Conservation (phyloP, 2,797 vertebrate species). For the Characodon lateralis region DNA sequence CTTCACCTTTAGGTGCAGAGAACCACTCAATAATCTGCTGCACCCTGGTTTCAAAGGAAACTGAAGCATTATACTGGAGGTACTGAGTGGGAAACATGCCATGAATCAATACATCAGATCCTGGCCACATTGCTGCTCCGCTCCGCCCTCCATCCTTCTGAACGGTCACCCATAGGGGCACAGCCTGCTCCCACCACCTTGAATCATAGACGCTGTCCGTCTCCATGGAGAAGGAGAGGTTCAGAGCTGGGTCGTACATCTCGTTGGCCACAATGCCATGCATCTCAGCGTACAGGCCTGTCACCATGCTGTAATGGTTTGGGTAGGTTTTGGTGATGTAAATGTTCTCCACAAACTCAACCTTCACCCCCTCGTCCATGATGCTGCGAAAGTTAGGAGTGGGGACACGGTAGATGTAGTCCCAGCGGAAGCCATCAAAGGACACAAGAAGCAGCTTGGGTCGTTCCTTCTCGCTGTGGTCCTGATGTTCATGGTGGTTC, state of each 20-base stretch:
- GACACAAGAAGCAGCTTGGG: slow-evolving; percentile 88
- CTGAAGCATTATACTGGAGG: slow-evolving; percentile 85
- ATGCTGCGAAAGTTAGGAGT: slow-evolving; percentile 84
- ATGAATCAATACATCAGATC: slow-evolving; percentile 89
- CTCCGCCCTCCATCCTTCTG: slow-evolving; percentile 86
- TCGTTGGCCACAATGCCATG: slow-evolving; percentile 91
- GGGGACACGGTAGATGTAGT: slow-evolving; percentile 87
- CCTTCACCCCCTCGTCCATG: slow-evolving; percentile 83
- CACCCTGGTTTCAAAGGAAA: slow-evolving; percentile 87
- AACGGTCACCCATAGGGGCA: slow-evolving; percentile 89
- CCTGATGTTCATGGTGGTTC: slow-evolving; percentile 18
- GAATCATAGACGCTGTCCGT: slow-evolving; percentile 83
- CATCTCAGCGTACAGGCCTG: slow-evolving; percentile 88
- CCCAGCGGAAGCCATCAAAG: slow-evolving; percentile 95
- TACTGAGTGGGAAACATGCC: slow-evolving; percentile 82
- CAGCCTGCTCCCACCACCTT: slow-evolving; percentile 90
- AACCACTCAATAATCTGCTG: slow-evolving; percentile 88
- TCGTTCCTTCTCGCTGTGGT: slow-evolving; percentile 37
- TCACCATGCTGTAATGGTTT: slow-evolving; percentile 92
- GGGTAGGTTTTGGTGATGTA: slow-evolving; percentile 93
- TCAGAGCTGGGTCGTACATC: slow-evolving; percentile 88
- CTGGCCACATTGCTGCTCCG: slow-evolving; percentile 94
- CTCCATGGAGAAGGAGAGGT: slow-evolving; percentile 88
- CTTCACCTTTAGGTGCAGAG: slow-evolving; percentile 78
- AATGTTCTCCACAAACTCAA: slow-evolving; percentile 85